Percentiles rank a stretch among this genome's conserved stretches.
These are phyloP conservation scores for Myathropa florea DNA, from an alignment of 2,888 invertebrate genomes.

Conservation along the genomic window DNA sequence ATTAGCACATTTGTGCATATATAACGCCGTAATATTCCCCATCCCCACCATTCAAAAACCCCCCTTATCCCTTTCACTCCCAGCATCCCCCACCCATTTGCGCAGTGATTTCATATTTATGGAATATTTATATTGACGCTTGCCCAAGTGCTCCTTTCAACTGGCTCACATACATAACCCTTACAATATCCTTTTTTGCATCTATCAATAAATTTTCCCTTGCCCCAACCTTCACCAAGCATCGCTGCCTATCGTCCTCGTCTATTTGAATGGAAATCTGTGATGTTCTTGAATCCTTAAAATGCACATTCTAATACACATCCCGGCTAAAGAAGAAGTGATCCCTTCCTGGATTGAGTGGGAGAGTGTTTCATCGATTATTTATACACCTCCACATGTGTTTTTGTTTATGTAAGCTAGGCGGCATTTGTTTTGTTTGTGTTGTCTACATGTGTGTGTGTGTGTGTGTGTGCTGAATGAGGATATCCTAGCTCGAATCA, in stretches of 20 bases:
- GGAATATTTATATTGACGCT: conserved; percentile 47
- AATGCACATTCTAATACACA: conserved; percentile 53
- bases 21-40: not conserved
- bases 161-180: conserved; percentile 12
- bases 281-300: conserved; percentile 27
- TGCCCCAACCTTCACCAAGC: not conserved
- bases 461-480: conserved; percentile 9
- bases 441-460: not conserved
- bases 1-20: conserved; percentile 25
- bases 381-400: not conserved
- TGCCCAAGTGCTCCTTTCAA: not conserved
- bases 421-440: not conserved
- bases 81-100: not conserved
- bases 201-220: conserved; percentile 63
- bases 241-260: not conserved
- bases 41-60: not conserved
- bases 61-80: not conserved
- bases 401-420: not conserved
- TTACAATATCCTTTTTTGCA: conserved; percentile 46
- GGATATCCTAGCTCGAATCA: conserved; percentile 34
- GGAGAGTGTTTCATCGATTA: conserved; percentile 19
- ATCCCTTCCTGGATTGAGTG: conserved; percentile 1
- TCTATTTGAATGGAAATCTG: conserved; percentile 14
- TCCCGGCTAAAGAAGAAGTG: not conserved
- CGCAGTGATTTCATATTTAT: conserved; percentile 68